Evolutionary conservation across 2,113 vertebrate species (phyloP).

Genomic region (Neolamprologus caudopunctatus): DNA sequence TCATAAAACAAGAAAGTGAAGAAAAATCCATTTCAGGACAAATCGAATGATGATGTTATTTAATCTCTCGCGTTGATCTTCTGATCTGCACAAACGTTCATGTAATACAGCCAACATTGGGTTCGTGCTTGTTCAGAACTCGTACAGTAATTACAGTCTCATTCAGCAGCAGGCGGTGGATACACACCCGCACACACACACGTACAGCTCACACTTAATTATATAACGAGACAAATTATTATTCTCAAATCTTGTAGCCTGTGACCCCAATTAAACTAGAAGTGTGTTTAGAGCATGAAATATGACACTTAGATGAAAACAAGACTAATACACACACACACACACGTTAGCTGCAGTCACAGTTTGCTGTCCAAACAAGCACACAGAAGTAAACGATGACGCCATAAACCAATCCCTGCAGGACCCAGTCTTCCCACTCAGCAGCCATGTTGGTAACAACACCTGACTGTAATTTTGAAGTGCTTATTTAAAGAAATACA

Average conservation of each 20-base stretch:
- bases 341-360: neutral
- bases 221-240: constrained; percentile 11
- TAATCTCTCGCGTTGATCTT: neutral
- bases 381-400: rapidly evolving
- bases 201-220: neutral
- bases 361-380: neutral
- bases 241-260: neutral
- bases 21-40: neutral
- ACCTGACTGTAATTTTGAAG: neutral
- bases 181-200: neutral
- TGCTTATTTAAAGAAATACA: neutral
- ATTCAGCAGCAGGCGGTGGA: neutral
- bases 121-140: neutral
- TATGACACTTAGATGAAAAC: neutral
- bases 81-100: neutral
- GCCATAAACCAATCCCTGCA: rapidly evolving
- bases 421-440: rapidly evolving
- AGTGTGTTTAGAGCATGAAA: neutral
- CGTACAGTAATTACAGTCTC: neutral
- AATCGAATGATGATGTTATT: neutral
- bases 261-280: constrained; percentile 21
- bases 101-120: neutral
- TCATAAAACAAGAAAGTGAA: neutral
- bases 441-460: neutral
- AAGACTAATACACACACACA: neutral